These are phyloP conservation scores for Platycnemis pennipes DNA, from an alignment of 2,888 invertebrate genomes.

Conservation along the genomic window DNA sequence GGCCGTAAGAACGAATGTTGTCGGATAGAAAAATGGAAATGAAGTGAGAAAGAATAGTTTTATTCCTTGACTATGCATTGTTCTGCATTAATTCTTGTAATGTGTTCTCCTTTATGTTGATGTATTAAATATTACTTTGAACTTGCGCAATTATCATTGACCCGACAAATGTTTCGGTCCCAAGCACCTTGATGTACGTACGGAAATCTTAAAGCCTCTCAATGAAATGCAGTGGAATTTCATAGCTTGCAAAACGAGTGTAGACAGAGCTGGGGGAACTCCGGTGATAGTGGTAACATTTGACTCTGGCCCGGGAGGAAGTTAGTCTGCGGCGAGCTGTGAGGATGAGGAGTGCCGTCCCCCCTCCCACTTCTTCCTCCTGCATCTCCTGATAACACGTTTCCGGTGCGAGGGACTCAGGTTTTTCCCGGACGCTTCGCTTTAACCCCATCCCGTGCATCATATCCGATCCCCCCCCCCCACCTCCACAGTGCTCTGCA, in stretches of 20 bases:
- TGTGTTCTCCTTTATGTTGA: too few species aligned
- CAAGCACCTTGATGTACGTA: too few species aligned
- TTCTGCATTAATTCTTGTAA: too few species aligned
- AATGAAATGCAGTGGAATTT: neutral
- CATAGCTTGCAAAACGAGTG: neutral
- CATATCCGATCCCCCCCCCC: neutral
- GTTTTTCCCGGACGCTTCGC: conserved; percentile 62
- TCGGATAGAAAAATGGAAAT: too few species aligned
- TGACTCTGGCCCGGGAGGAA: neutral
- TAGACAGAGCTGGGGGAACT: neutral
- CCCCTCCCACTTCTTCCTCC: conserved; percentile 25
- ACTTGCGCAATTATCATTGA: too few species aligned
- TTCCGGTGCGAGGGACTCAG: conserved; percentile 58
- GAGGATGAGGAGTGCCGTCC: conserved; percentile 6
- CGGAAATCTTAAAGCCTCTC: too few species aligned
- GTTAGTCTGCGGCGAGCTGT: neutral
- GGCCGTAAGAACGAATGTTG: too few species aligned
- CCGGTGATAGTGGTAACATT: neutral
- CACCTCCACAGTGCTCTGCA: neutral
- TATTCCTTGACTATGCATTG: too few species aligned
- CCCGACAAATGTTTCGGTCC: too few species aligned
- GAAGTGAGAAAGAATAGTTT: neutral
- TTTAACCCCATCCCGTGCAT: conserved; percentile 15
- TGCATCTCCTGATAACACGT: conserved; percentile 54
- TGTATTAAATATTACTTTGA: too few species aligned